Base-by-base conservation (phyloP, 2,113 vertebrate species). In the Entelurus aequoreus region DNA sequence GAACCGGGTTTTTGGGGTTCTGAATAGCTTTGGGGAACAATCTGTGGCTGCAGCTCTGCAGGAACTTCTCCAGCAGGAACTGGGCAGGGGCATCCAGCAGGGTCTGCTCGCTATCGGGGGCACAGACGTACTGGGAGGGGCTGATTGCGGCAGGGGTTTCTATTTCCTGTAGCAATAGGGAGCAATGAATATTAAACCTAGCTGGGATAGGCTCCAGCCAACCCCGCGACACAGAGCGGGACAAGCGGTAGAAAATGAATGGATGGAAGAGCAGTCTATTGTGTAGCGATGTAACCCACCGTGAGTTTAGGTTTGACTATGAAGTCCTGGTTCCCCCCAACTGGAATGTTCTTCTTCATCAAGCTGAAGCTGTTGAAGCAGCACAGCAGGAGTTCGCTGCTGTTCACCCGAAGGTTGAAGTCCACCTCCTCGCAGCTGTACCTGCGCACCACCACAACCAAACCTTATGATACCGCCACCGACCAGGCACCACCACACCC, bases 361-460 rank as follows among this genome's bases (percentile, higher is more conserved):
- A 98, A 87, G 71, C 92, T 97, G 91, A 98, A 97, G 84, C 91
- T 89, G 83, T 99, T 98, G 79, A 99, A 98, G 79, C 96, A 94
- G 79, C 96, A 98, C 74, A 99, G 90, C 75, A 96, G 92, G 62
- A 99, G 86, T 5, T 94, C 94, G 0, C 94, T 96, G 72, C 94
- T 98, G 82, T 97, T 95, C 1, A 93, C 94, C 74, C 95, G 88
- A 61, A 99, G 89, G 56, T 97, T 99, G 64, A 99, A 99, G 81
- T 99, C 97, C 71, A 98, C 90, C 38, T 99, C 97, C 87, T 99
- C 97, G 80, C 94, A 97, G 79, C 92, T 95, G 60, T 97, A 99
- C 84, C 96, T 98, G 81, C 56, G n/a, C 56, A 15, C 19, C 12
- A 10, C 15, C 16, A 46, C 19, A 44, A 57, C 8, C 9, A 5